phyloP scores from a whole-genome alignment of 2,113 vertebrate genomes.

The Ophthalmolycus amberensis region DNA sequence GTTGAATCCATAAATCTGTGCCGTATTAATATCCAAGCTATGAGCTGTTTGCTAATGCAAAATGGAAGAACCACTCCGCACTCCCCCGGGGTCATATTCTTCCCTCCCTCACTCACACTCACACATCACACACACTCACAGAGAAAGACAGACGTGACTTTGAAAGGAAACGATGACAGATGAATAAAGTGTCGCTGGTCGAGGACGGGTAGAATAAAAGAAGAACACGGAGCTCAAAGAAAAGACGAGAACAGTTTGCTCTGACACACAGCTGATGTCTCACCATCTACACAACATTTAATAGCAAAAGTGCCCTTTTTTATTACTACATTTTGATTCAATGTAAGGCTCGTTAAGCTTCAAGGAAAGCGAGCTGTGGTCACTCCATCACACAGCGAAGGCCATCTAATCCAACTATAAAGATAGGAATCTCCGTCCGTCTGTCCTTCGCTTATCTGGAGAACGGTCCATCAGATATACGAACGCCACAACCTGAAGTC shows the following conservation, averaged over 20 bases:
- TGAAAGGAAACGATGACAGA: slow-evolving; percentile 15
- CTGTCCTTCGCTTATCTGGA: too few species aligned
- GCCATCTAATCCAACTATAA: not conserved
- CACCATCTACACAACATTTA: not conserved
- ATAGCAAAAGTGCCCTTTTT: not conserved
- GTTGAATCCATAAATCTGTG: slow-evolving; percentile 42
- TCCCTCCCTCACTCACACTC: not conserved
- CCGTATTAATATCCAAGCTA: slow-evolving; percentile 31
- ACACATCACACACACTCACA: too few species aligned
- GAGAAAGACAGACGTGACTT: not conserved
- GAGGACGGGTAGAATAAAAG: not conserved
- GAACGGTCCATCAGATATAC: too few species aligned
- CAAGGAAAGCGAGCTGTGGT: not conserved
- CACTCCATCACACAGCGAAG: not conserved
- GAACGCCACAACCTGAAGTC: too few species aligned
- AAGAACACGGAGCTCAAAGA: slow-evolving; percentile 15
- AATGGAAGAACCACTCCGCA: slow-evolving; percentile 1
- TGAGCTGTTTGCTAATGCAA: slow-evolving; percentile 10
- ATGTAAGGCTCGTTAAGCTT: not conserved
- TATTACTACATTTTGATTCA: not conserved
- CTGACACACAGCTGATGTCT: not conserved
- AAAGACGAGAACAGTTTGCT: not conserved
- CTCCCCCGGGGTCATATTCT: slow-evolving; percentile 16
- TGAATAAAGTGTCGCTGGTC: slow-evolving; percentile 14
- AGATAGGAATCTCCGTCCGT: too few species aligned